Conservation (phyloP, 2,113 vertebrate species). For the Tamias sibiricus region DNA sequence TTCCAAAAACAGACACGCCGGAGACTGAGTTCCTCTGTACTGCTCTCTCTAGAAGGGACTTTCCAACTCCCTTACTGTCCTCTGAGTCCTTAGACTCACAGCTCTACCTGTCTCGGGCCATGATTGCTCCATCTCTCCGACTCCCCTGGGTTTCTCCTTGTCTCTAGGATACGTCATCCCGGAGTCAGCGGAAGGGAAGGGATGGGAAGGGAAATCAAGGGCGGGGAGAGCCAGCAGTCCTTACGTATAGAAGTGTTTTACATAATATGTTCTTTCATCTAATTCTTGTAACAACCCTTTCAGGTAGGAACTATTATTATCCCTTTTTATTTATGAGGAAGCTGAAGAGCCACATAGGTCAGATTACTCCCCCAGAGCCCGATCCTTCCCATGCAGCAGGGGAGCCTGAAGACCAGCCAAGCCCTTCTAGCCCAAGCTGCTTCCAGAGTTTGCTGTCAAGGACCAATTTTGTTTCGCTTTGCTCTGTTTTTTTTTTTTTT, state of each 20-base stretch:
- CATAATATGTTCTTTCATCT: not conserved
- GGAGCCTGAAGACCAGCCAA: not conserved
- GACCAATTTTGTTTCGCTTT: not conserved
- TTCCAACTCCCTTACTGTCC: not conserved
- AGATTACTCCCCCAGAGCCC: not conserved
- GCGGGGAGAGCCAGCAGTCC: not conserved
- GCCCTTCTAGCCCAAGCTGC: not conserved
- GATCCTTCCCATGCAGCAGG: fast-evolving
- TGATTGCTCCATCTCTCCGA: not conserved
- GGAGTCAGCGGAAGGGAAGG: not conserved
- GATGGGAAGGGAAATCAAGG: not conserved
- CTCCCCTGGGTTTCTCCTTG: not conserved
- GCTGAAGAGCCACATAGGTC: not conserved
- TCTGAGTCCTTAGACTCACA: not conserved
- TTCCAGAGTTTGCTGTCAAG: not conserved
- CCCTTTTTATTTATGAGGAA: not conserved
- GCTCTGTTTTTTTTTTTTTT: not conserved
- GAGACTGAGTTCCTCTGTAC: not conserved
- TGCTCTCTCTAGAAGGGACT: not conserved
- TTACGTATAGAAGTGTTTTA: not conserved
- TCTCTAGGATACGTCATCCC: not conserved
- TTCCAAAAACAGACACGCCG: not conserved
- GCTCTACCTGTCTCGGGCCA: not conserved
- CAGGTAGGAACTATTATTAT: not conserved
- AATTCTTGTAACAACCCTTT: not conserved